These are phyloP conservation scores for Chymomyza caudatula DNA, from an alignment of 2,888 invertebrate genomes.

Conservation along the genomic window DNA sequence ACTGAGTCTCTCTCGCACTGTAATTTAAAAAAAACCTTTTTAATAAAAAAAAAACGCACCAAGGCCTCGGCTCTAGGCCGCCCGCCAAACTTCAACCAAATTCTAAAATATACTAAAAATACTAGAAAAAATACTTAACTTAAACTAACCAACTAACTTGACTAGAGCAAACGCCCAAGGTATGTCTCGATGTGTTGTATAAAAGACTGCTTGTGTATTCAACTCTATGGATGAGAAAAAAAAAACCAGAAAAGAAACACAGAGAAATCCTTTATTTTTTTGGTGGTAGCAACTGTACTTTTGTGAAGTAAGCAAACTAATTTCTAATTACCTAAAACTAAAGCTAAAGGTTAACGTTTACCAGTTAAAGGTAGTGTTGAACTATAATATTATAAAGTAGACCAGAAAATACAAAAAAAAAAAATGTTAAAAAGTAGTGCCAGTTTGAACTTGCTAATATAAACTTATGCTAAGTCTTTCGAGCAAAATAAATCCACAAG, in stretches of 20 bases:
- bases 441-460: not conserved
- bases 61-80: slow-evolving; percentile 24
- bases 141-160: slow-evolving; percentile 41
- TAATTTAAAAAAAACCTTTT: slow-evolving; percentile 1
- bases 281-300: slow-evolving; percentile 5
- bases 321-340: slow-evolving; percentile 22
- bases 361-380: slow-evolving; percentile 40
- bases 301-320: not conserved
- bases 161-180: slow-evolving; percentile 39
- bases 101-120: slow-evolving; percentile 3
- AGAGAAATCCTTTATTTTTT: slow-evolving; percentile 27
- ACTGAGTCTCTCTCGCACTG: slow-evolving; percentile 12
- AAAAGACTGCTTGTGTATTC: slow-evolving; percentile 54
- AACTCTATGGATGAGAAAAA: slow-evolving; percentile 10
- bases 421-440: slow-evolving; percentile 22
- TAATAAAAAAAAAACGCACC: slow-evolving; percentile 22
- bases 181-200: slow-evolving; percentile 24
- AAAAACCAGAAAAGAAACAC: slow-evolving; percentile 1
- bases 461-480: not conserved
- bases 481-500: slow-evolving; percentile 15
- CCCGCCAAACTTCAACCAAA: slow-evolving; percentile 22
- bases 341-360: slow-evolving; percentile 38
- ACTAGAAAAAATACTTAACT: slow-evolving; percentile 28
- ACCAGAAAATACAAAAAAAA: slow-evolving; percentile 9
- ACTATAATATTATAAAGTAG: not conserved